Conservation (phyloP, 2,888 invertebrate species). For the Tetropium fuscum region DNA sequence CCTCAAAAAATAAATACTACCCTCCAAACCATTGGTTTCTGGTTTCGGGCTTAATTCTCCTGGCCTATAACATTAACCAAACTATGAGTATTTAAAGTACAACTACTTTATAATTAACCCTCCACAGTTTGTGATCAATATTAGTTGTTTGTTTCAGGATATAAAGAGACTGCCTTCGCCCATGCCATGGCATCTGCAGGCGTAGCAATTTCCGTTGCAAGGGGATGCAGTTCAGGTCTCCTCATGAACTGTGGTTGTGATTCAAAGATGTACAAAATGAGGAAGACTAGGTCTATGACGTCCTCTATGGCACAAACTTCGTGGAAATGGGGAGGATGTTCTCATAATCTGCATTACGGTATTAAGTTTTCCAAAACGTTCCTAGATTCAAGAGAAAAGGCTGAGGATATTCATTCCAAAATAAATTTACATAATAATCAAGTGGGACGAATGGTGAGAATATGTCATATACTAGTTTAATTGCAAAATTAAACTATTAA, state of each 20-base stretch:
- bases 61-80: too few species aligned
- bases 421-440: conserved; percentile 91
- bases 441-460: conserved; percentile 84
- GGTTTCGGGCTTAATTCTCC: too few species aligned
- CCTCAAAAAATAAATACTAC: too few species aligned
- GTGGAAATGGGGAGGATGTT: conserved; percentile 96
- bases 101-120: too few species aligned
- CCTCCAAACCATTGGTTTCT: too few species aligned
- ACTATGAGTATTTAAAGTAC: too few species aligned
- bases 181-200: conserved; percentile 92
- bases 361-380: conserved; percentile 86
- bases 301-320: conserved; percentile 26
- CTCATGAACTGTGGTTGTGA: conserved; percentile 89
- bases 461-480: background rate
- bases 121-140: too few species aligned
- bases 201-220: conserved; percentile 88
- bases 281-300: conserved; percentile 33
- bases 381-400: conserved; percentile 83
- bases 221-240: conserved; percentile 88
- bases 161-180: conserved; percentile 90
- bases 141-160: conserved; percentile 74
- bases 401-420: conserved; percentile 86
- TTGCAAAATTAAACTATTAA: background rate
- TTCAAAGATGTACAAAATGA: conserved; percentile 73
- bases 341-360: conserved; percentile 90